Evolutionary conservation across 2,797 vertebrate species (phyloP), one percentile per base, ranked within the genome.

Genomic region (Anas capensis): DNA sequence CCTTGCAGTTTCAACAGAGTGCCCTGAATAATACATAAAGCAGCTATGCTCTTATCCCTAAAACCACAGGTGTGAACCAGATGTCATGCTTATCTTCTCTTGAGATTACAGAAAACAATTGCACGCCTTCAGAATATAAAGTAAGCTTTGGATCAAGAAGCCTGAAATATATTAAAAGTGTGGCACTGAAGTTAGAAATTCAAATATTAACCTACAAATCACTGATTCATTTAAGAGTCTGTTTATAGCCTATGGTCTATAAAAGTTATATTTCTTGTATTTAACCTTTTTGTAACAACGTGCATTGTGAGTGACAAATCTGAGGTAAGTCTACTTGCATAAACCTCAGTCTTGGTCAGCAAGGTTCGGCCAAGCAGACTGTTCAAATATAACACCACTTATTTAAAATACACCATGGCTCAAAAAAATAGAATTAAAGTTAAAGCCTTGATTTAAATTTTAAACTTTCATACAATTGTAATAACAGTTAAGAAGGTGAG

Each of bases 51-150:
- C 96, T 97, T 93, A 96, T 97, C 97, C 96, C 85, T 90, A 95
- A 93, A 97, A 96, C 96, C 97, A 94, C 97, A 98, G 97, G 97
- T 98, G 97, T 95, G 95, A 97, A 97, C 96, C 97, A 97, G 97
- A 97, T 96, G 97, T 95, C 97, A 96, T 29, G 94, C 96, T 97
- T 97, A 97, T 98, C 97, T 98, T 94, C 96, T 96, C 97, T 85
- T 94, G 95, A 97, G 97, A 97, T 96, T 97, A 96, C 84, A 97
- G 97, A 96, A 97, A 97, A 97, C 96, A 97, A 93, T 94, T 20
- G 60, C 90, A 89, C 12, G 34, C 95, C 78, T 96, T 93, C 71
- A 58, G 98, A 98, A 98, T 98, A 97, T 94, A 94, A 98, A 98
- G 92, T 93, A 97, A 75, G 94, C 76, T 93, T 78, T 61, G 95